Percentiles rank a stretch among this genome's conserved stretches.
These are phyloP conservation scores for Drosophila kambysellisi DNA, from an alignment of 2,888 invertebrate species.

Conservation along the genomic window DNA sequence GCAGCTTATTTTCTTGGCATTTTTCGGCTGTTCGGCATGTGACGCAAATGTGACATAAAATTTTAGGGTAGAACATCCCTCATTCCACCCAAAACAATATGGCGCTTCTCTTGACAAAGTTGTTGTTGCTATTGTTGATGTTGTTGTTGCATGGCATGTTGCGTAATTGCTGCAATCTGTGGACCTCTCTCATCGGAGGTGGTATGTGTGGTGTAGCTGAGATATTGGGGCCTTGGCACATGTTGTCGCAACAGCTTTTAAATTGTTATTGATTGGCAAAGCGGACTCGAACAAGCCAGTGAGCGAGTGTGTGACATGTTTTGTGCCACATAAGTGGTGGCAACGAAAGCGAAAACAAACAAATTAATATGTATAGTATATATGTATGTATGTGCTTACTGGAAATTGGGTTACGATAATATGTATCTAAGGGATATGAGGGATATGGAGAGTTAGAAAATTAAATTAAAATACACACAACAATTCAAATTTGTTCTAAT, in stretches of 20 bases:
- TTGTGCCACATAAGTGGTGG: slow-evolving; percentile 42
- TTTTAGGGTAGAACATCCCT: slow-evolving; percentile 60
- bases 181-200: slow-evolving; percentile 45
- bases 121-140: slow-evolving; percentile 31
- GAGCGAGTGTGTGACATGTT: slow-evolving; percentile 50
- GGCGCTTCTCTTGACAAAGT: slow-evolving; percentile 63
- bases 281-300: slow-evolving; percentile 23
- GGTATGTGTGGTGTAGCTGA: slow-evolving; percentile 27
- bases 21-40: slow-evolving; percentile 72
- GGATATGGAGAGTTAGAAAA: background rate
- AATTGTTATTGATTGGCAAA: slow-evolving; percentile 76
- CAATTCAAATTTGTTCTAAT: background rate
- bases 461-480: background rate
- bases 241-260: slow-evolving; percentile 79
- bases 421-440: slow-evolving; percentile 7
- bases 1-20: slow-evolving; percentile 78
- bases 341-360: slow-evolving; percentile 65
- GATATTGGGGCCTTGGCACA: slow-evolving; percentile 61
- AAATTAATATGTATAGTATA: slow-evolving; percentile 66
- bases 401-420: slow-evolving; percentile 62
- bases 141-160: slow-evolving; percentile 69
- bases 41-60: slow-evolving; percentile 78
- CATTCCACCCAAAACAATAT: slow-evolving; percentile 60
- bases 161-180: slow-evolving; percentile 80
- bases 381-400: slow-evolving; percentile 27